These are phyloP conservation scores for Chitala chitala DNA, from an alignment of 2,113 vertebrate genomes.

Conservation along the genomic window DNA sequence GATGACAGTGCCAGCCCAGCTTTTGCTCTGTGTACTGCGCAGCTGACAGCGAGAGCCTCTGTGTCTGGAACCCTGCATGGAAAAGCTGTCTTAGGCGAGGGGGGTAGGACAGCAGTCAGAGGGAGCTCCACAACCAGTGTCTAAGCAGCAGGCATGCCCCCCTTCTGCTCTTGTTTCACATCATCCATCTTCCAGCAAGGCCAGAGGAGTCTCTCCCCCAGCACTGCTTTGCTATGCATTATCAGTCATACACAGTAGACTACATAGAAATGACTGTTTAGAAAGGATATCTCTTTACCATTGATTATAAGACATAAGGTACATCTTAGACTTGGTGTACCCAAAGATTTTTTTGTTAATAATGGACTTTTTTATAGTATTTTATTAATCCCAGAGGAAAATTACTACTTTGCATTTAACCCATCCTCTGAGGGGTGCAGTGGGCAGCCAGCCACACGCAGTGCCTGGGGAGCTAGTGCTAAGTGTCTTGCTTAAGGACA, in stretches of 20 bases:
- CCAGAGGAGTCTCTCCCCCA: constrained; percentile 7
- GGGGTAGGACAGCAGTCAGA: constrained; percentile 4
- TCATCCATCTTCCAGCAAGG: neutral
- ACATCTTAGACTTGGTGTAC: too few species aligned
- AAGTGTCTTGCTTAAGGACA: too few species aligned
- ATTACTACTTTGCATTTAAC: too few species aligned
- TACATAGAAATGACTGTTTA: constrained; percentile 2
- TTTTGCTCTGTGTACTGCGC: neutral
- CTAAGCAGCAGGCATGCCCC: neutral
- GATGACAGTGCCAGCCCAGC: neutral
- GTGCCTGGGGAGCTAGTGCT: too few species aligned
- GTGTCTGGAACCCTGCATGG: constrained; percentile 1
- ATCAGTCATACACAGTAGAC: neutral
- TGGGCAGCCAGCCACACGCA: too few species aligned
- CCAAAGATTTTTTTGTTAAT: too few species aligned
- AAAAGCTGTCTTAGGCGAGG: constrained; percentile 18
- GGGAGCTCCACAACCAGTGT: neutral
- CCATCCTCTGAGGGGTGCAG: too few species aligned
- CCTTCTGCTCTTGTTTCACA: neutral
- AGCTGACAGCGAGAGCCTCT: neutral
- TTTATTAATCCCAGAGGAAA: too few species aligned
- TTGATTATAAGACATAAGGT: neutral
- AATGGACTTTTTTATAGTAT: too few species aligned
- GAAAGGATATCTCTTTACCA: neutral
- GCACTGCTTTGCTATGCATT: neutral